Percentiles rank a stretch among this genome's conserved stretches.
Conservation (phyloP, 1,140 invertebrate genomes). For the Mamestra configurata region DNA sequence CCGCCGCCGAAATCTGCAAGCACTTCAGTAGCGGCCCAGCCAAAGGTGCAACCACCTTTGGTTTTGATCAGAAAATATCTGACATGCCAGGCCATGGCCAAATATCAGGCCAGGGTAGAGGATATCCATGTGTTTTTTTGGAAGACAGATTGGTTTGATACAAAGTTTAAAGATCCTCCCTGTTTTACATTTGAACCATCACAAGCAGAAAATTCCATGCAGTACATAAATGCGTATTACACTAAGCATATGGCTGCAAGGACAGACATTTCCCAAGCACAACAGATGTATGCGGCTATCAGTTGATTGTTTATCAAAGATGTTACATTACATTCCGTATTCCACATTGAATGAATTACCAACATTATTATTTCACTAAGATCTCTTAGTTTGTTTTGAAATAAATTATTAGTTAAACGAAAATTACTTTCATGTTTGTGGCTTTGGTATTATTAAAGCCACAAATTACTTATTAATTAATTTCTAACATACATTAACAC, state of each 20-base stretch:
- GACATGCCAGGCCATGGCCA: no score
- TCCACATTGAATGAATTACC: conserved; percentile 13
- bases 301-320: conserved; percentile 35
- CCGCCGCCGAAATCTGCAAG: no score
- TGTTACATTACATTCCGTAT: neutral
- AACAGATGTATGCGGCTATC: conserved; percentile 29
- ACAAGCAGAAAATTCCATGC: conserved; percentile 4
- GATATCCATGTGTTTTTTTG: no score
- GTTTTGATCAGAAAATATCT: no score
- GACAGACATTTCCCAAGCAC: conserved; percentile 37
- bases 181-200: neutral
- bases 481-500: no score
- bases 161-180: no score
- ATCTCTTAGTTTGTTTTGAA: neutral
- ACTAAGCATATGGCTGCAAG: conserved; percentile 36
- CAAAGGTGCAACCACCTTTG: no score
- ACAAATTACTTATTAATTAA: no score
- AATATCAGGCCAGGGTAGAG: no score
- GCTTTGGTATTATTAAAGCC: neutral
- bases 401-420: neutral
- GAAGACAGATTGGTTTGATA: no score
- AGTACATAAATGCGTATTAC: neutral
- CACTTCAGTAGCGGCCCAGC: no score
- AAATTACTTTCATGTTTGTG: neutral
- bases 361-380: neutral